phyloP scores from a whole-genome alignment of 2,888 invertebrate species.

The Melieria picta region DNA sequence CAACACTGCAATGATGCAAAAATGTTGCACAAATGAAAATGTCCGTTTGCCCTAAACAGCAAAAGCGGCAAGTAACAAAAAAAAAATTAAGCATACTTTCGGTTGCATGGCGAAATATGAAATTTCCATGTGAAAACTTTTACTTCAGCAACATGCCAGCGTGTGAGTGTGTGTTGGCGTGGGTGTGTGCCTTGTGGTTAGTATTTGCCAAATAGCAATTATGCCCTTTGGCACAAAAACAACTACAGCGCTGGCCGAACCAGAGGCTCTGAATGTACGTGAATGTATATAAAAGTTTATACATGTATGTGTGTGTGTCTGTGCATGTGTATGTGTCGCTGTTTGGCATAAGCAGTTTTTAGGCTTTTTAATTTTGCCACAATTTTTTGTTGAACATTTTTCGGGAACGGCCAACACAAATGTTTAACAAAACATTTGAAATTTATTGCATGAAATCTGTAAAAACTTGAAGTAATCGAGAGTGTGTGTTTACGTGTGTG shows the following conservation, averaged over 20 bases:
- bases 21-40: too few species aligned
- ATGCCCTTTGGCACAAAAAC: constrained; percentile 30
- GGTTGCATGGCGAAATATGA: constrained; percentile 16
- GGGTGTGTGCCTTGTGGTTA: constrained; percentile 22
- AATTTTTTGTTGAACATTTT: background rate
- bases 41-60: too few species aligned
- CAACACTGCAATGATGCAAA: too few species aligned
- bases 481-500: too few species aligned
- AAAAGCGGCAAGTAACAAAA: background rate
- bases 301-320: too few species aligned
- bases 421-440: too few species aligned
- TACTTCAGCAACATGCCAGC: background rate
- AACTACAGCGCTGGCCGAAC: constrained; percentile 4
- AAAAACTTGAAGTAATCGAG: too few species aligned
- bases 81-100: constrained; percentile 4
- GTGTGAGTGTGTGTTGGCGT: constrained; percentile 15
- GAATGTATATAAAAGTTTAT: too few species aligned
- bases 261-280: too few species aligned
- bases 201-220: constrained; percentile 17
- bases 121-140: background rate
- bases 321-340: too few species aligned
- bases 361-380: constrained; percentile 4
- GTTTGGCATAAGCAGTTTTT: constrained; percentile 12
- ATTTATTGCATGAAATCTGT: too few species aligned
- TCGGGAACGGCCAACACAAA: background rate